Conservation (phyloP, 2,888 invertebrate genomes). For the Volucella inflata region DNA sequence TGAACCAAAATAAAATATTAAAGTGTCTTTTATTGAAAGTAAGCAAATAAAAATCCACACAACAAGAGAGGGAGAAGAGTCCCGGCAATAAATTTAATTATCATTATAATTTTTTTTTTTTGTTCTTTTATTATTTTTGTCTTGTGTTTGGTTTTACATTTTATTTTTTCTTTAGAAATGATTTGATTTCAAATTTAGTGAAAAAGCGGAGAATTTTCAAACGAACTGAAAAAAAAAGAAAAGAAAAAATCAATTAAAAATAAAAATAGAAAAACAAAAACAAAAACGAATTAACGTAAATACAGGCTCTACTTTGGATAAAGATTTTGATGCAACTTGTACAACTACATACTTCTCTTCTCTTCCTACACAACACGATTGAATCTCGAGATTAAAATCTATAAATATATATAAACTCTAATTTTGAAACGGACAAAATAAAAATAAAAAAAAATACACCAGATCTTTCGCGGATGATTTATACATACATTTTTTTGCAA, state of each 20-base stretch:
- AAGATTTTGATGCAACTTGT: slow-evolving; percentile 63
- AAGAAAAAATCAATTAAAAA: too few species aligned
- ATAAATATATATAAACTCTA: slow-evolving; percentile 25
- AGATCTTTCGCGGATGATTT: slow-evolving; percentile 63
- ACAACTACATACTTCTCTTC: slow-evolving; percentile 72
- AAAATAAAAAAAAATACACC: slow-evolving; percentile 9
- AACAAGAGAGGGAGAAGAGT: background rate
- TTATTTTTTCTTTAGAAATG: slow-evolving; percentile 17
- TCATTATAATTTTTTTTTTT: slow-evolving; percentile 28
- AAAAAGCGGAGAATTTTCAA: slow-evolving; percentile 54
- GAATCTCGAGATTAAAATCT: slow-evolving; percentile 48
- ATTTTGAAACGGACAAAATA: slow-evolving; percentile 51
- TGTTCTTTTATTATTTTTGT: slow-evolving; percentile 49
- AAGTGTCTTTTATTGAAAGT: slow-evolving; percentile 35
- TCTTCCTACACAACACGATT: slow-evolving; percentile 75
- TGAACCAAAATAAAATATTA: slow-evolving; percentile 22
- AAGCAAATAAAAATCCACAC: slow-evolving; percentile 7
- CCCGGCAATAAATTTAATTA: slow-evolving; percentile 46
- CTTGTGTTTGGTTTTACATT: slow-evolving; percentile 67
- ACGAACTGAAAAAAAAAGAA: too few species aligned
- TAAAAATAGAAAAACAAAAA: background rate
- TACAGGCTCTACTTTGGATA: slow-evolving; percentile 67
- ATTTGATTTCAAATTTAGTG: slow-evolving; percentile 30
- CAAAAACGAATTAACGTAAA: slow-evolving; percentile 52
- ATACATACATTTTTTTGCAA: slow-evolving; percentile 58